Percentiles rank a stretch among this genome's conserved stretches.
Conservation (phyloP, 1,140 invertebrate species). For the Acromyrmex charruanus region DNA sequence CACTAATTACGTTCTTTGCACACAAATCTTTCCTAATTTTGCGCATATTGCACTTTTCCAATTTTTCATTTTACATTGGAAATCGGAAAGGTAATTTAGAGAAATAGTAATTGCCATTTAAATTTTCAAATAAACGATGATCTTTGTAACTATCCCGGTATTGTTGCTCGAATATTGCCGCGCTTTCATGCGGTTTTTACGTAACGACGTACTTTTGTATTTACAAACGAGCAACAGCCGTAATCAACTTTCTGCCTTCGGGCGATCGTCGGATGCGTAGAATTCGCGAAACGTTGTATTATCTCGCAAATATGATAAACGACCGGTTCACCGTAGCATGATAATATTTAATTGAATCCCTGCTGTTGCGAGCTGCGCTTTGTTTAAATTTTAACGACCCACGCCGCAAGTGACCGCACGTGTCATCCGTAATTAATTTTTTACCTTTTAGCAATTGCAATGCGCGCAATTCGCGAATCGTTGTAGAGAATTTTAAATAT, state of each 20-base stretch:
- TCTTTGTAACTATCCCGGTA: slow-evolving; percentile 48
- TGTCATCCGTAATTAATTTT: slow-evolving; percentile 65
- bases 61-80: slow-evolving; percentile 23
- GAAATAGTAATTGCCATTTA: slow-evolving; percentile 63
- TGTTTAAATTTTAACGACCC: slow-evolving; percentile 75
- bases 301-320: slow-evolving; percentile 64
- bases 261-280: slow-evolving; percentile 59
- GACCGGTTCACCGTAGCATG: slow-evolving; percentile 63
- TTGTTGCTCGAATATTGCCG: slow-evolving; percentile 58
- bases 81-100: slow-evolving; percentile 59
- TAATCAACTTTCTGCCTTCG: slow-evolving; percentile 64
- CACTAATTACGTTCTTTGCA: not conserved
- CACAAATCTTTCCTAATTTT: slow-evolving; percentile 25
- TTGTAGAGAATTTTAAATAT: slow-evolving; percentile 66
- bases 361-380: slow-evolving; percentile 55
- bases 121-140: slow-evolving; percentile 56
- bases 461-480: slow-evolving; percentile 60
- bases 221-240: slow-evolving; percentile 62
- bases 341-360: slow-evolving; percentile 68
- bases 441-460: slow-evolving; percentile 63
- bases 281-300: slow-evolving; percentile 63
- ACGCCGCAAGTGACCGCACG: slow-evolving; percentile 73
- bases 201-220: slow-evolving; percentile 63
- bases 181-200: slow-evolving; percentile 57
- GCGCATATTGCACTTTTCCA: slow-evolving; percentile 27